Conservation (phyloP, 2,113 vertebrate genomes). For the Sinocyclocheilus maitianheensis region DNA sequence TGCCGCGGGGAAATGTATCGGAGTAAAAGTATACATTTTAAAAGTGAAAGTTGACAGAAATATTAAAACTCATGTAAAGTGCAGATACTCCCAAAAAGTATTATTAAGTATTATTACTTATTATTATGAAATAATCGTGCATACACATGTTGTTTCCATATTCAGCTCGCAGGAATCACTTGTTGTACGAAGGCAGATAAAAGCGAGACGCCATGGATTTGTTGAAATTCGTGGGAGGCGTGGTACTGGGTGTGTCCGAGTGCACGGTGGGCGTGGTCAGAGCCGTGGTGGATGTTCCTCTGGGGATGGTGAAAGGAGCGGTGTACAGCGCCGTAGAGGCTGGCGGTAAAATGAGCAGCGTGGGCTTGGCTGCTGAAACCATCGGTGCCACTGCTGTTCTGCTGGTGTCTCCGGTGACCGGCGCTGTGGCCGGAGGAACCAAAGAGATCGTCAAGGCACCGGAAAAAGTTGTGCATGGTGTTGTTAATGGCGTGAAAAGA, state of each 20-base stretch:
- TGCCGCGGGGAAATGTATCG: too few species aligned
- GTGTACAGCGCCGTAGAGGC: not conserved
- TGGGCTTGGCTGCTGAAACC: too few species aligned
- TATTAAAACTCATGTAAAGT: too few species aligned
- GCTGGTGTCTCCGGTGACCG: not conserved
- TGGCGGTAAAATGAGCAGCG: not conserved
- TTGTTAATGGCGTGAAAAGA: not conserved
- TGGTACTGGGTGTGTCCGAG: not conserved
- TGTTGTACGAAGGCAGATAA: not conserved
- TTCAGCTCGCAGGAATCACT: not conserved
- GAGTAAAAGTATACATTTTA: too few species aligned
- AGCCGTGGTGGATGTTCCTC: not conserved
- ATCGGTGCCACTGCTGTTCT: not conserved
- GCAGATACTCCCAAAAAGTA: too few species aligned
- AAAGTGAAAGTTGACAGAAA: too few species aligned
- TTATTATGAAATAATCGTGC: not conserved
- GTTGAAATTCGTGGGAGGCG: not conserved
- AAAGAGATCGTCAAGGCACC: not conserved
- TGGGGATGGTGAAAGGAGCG: not conserved
- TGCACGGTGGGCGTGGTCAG: not conserved
- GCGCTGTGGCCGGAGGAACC: not conserved
- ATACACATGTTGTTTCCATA: not conserved
- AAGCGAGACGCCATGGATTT: not conserved
- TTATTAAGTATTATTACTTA: too few species aligned
- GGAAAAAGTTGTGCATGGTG: slow-evolving; percentile 17